Base-by-base conservation (phyloP, 2,888 invertebrate genomes). In the Drosophila ustulata region DNA sequence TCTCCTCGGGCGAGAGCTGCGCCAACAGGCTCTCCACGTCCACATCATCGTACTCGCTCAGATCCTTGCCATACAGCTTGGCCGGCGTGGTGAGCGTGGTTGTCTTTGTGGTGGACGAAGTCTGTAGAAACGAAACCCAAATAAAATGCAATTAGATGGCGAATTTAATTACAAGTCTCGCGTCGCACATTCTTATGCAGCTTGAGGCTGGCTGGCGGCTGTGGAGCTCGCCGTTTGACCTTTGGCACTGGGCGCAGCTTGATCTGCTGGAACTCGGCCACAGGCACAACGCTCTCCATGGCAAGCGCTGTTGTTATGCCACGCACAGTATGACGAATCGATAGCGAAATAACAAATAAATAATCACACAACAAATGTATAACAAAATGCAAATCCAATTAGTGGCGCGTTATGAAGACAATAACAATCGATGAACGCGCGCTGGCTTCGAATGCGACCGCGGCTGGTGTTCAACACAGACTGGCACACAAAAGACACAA, bases 11-110 rank as follows among this genome's bases (percentile, higher is more conserved):
- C 67, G 98, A 96, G 77, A 99, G 94, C 92, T 99, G 98, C 63
- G 97, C 94, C 89, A 99, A 94, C 71, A 99, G 94, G 88, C 98
- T 97, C 92, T 99, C 99, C 83, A 99, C 97, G 92, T 99, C 98
- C 90, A 98, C 95, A 93, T 98, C 97, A 92, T 98, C 98, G 92
- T 97, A 98, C 88, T 96, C 95, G 90, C 96, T 96, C 89, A 98
- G 93, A 93, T 98, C 97, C 93, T 96, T 96, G 89, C 98, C 97
- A 91, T 96, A 97, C 88, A 98, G 93, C 93, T 97, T 97, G 81
- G 97, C 96, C 91, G 97, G 96, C 83, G 97, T 97, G 91, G 97
- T 97, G 95, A 96, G 96, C 91, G 96, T 97, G 84, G 97, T 97
- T 85, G 96, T 97, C 92, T 96, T 97, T 89, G 97, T 97, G 85